Percentiles rank a stretch among this genome's conserved stretches.
Evolutionary conservation across 2,797 vertebrate genomes (phyloP).

Genomic region (Silurus aristotelis): DNA sequence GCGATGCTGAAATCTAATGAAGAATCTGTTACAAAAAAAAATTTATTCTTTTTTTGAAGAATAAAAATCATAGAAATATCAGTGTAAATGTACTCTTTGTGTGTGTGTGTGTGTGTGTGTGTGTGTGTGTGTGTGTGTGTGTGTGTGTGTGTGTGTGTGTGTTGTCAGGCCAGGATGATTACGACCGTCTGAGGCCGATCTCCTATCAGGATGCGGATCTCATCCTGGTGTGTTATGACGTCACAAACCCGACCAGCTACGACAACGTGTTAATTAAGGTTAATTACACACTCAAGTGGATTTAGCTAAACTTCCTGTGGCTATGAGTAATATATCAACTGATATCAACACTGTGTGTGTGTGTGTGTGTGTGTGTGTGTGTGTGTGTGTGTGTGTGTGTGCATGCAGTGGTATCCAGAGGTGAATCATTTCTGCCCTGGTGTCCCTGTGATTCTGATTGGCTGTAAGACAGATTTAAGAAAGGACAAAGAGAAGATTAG

Average conservation of each 20-base stretch:
- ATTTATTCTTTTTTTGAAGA: not conserved
- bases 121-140: conserved; percentile 7
- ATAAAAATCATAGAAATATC: not conserved
- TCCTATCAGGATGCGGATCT: conserved; percentile 92
- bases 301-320: too few relatives aligned
- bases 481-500: conserved; percentile 90
- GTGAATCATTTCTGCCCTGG: conserved; percentile 91
- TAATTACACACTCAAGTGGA: too few relatives aligned
- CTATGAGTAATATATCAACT: too few relatives aligned
- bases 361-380: not conserved
- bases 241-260: conserved; percentile 93
- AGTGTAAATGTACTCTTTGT: not conserved
- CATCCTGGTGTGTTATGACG: conserved; percentile 91
- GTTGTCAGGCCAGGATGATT: conserved; percentile 91
- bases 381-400: conserved; percentile 9
- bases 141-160: conserved; percentile 20
- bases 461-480: conserved; percentile 94
- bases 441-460: conserved; percentile 85
- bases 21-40: too few relatives aligned
- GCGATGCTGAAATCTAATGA: not conserved
- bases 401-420: conserved; percentile 88
- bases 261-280: conserved; percentile 93
- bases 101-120: not conserved
- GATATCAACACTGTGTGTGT: too few relatives aligned
- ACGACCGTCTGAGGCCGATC: conserved; percentile 90